Base-by-base conservation (phyloP, 2,113 vertebrate genomes). In the Ctenomys sociabilis region DNA sequence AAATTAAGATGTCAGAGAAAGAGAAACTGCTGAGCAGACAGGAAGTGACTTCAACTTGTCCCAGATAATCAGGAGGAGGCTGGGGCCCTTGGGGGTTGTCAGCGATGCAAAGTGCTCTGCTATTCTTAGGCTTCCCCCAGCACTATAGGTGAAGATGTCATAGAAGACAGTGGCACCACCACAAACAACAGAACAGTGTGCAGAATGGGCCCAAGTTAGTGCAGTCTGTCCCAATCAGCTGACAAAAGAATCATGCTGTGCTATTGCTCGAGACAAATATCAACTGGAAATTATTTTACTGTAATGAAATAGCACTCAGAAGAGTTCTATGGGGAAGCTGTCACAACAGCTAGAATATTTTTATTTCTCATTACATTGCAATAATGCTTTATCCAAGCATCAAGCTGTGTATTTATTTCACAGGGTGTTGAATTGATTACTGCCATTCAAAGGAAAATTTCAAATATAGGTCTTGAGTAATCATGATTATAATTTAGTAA, bases 1-100 rank as follows among this genome's bases (percentile, higher is more conserved):
- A 91, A 95, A 75, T 88, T 85, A 70, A 97, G 95, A 96, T 94
- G 78, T 94, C 92, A 82, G 82, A 92, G 72, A 43, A 82, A 90
- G 61, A 77, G 85, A 84, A 85, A 81, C 64, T 82, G 57, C 57
- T 64, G 95, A 59, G 52, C 7, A 85, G 84, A 57, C 5, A 94
- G 73, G 85, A 95, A 95, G 87, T 75, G 49, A 89, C 78, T 93
- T 90, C 66, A 61, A 17, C 28, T 35, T 83, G 28, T 80, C 35
- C 45, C 68, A n/a, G 54, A 72, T 89, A 75, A 86, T 88, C 24
- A 75, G 43, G n/a, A 59, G 72, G 90, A 92, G n/a, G 3, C 14
- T 24, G 14, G 40, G 22, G 70, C 45, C 35, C 63, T 26, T 9
- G 1, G 45, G 77, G 73, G 22, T 3, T 68, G 10, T 82, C 68